phyloP scores from a whole-genome alignment of 2,113 vertebrate genomes.

The Rousettus leschenaultii region DNA sequence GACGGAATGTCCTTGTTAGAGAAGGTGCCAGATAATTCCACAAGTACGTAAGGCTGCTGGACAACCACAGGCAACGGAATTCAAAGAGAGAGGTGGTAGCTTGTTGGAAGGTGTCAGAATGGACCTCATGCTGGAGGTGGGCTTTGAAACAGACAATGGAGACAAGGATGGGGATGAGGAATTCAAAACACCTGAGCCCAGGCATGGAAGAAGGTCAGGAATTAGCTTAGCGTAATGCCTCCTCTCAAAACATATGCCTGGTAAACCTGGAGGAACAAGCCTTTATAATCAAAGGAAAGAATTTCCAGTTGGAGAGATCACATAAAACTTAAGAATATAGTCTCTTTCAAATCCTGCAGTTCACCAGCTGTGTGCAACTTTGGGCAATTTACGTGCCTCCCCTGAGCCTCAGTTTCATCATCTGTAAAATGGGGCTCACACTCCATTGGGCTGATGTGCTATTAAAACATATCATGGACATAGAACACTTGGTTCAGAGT shows the following conservation, averaged over 20 bases:
- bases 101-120: neutral
- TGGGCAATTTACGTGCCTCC: neutral
- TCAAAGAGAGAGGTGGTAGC: neutral
- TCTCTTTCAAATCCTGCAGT: neutral
- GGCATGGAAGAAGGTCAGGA: neutral
- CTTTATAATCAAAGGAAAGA: neutral
- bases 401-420: neutral
- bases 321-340: neutral
- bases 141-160: neutral
- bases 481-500: rapidly evolving
- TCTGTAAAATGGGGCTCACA: neutral
- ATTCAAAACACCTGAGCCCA: neutral
- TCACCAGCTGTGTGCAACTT: neutral
- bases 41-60: neutral
- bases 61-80: neutral
- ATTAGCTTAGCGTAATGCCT: neutral
- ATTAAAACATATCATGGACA: neutral
- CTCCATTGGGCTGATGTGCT: neutral
- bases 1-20: conserved; percentile 32
- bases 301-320: neutral
- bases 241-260: neutral
- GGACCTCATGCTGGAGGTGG: neutral
- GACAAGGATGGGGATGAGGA: neutral
- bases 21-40: neutral
- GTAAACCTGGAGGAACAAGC: neutral